Conservation (phyloP, 2,113 vertebrate species). For the Crotalus viridis region DNA sequence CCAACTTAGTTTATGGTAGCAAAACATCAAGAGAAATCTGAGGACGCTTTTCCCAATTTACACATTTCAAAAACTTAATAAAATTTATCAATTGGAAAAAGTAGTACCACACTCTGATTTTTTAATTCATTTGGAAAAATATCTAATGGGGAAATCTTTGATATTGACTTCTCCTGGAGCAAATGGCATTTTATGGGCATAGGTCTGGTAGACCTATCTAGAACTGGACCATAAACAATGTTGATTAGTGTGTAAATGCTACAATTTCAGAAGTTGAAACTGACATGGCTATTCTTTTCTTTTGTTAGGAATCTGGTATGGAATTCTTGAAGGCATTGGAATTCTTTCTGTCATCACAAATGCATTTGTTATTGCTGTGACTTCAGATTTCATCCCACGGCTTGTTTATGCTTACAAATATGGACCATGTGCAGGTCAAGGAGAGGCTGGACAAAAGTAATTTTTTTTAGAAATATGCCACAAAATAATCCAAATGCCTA, state of each 20-base stretch:
- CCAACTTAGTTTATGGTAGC: neutral
- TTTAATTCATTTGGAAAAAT: neutral
- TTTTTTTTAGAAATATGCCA: neutral
- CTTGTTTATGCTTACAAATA: conserved; percentile 95
- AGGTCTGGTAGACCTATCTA: neutral
- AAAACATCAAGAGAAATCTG: neutral
- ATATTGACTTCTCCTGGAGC: neutral
- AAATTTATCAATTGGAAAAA: neutral
- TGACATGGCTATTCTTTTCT: conserved; percentile 51
- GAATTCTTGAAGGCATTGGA: conserved; percentile 92
- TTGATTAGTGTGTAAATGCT: neutral
- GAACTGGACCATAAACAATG: neutral
- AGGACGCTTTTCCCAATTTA: neutral
- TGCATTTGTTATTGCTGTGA: conserved; percentile 94
- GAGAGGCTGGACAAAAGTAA: conserved; percentile 89
- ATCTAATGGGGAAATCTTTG: neutral
- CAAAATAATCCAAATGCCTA: neutral
- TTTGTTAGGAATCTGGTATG: conserved; percentile 91
- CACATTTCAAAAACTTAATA: neutral
- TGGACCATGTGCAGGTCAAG: conserved; percentile 88
- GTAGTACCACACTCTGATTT: neutral
- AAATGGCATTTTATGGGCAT: neutral
- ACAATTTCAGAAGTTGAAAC: conserved; percentile 16
- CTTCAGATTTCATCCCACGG: conserved; percentile 95
- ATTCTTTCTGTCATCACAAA: conserved; percentile 96